Base-by-base conservation (phyloP, 2,113 vertebrate species). In the Ciconia stormi region DNA sequence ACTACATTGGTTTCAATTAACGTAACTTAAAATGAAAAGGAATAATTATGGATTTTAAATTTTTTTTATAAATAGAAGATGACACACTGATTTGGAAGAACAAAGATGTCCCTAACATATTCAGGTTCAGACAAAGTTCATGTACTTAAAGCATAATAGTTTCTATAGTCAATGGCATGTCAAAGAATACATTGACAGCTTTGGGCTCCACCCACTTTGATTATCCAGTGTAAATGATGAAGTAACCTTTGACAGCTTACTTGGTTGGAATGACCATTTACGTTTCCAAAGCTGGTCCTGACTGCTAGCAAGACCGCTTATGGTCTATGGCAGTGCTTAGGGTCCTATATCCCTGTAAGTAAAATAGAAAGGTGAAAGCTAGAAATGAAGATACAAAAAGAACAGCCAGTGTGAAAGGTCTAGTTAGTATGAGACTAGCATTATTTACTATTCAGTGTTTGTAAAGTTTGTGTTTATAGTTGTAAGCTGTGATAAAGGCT, bases 311-410 rank as follows among this genome's bases (percentile, higher is more conserved):
- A 23, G 32, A 50, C 12, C 50, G 14, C 10, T 53, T 36, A 21
- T 18, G 11, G 67, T 63, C 32, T 49, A 1, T 30, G 14, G 10
- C 15, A 67, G 38, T n/a, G 7, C 7, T 78, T 23, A 46, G 13
- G 34, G 6, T 17, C 17, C 15, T 61, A 7, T 22, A 32, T 1
- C 3, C 21, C 9, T 49, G 3, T 4, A 26, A 1, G 5, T 18
- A 74, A 34, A 76, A 74, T 6, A 42, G 50, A 56, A 78, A 78
- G 7, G 2, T 55, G 13, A 82, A 81, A 74, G 14, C 15, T 82
- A 50, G 40, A 87, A 92, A 55, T 19, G 3, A 42, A 52, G 10
- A 30, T 32, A 50, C 8, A 36, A 82, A 89, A 80, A 38, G 14
- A 82, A 53, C 46, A 62, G 29, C 2, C 36, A 63, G 20, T 49